Conservation (phyloP, 2,888 invertebrate genomes). For the Latrodectus elegans region DNA sequence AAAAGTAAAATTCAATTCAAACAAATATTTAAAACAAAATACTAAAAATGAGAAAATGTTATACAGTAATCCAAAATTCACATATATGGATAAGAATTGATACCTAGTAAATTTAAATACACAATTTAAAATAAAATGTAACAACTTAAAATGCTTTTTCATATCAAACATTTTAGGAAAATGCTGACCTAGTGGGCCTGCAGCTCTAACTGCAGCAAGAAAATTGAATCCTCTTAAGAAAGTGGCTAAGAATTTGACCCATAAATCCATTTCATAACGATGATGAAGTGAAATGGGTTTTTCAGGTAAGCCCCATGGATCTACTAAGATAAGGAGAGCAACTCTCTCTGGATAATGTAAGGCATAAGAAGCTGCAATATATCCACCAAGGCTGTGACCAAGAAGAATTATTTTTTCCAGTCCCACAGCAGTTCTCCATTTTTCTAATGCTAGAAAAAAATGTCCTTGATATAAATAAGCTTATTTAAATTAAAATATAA, state of each 20-base stretch:
- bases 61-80: too few species aligned
- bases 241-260: slow-evolving; percentile 87
- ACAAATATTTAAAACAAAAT: too few species aligned
- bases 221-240: slow-evolving; percentile 91
- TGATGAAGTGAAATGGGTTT: slow-evolving; percentile 74
- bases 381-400: slow-evolving; percentile 96
- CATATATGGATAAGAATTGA: too few species aligned
- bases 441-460: slow-evolving; percentile 82
- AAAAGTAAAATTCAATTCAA: too few species aligned
- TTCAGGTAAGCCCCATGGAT: slow-evolving; percentile 84
- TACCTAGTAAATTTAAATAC: too few species aligned
- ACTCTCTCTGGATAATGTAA: slow-evolving; percentile 89
- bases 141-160: background rate
- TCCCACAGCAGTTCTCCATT: slow-evolving; percentile 94
- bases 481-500: background rate
- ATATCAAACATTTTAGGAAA: background rate
- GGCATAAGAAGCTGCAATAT: slow-evolving; percentile 90
- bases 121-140: background rate
- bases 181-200: slow-evolving; percentile 85
- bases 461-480: background rate
- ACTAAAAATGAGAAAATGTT: too few species aligned
- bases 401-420: slow-evolving; percentile 87
- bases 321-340: slow-evolving; percentile 92
- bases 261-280: slow-evolving; percentile 83
- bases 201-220: slow-evolving; percentile 86